Evolutionary conservation across 53 echinoderm and acorn worm species (phyloP).

Genomic region (Patiria pectinifera): DNA sequence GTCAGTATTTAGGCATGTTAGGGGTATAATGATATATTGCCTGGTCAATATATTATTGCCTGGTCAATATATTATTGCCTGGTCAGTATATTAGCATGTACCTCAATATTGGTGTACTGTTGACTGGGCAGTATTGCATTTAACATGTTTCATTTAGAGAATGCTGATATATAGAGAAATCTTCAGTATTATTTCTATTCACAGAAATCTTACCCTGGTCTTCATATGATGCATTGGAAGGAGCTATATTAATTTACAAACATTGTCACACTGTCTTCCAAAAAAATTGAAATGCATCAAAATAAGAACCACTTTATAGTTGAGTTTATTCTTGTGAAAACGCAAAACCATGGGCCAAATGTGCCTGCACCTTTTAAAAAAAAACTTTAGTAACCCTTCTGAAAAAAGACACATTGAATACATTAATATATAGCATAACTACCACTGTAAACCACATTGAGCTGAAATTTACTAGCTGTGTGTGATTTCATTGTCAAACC

Average conservation of each 20-base stretch:
- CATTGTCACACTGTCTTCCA: constrained; percentile 33
- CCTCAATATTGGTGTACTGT: not conserved
- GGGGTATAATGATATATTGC: not conserved
- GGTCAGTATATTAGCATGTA: not conserved
- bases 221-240: not conserved
- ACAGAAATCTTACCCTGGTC: not conserved
- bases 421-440: no score
- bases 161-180: not conserved
- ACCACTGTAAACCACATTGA: not conserved
- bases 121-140: not conserved
- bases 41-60: not conserved
- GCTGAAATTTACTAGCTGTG: no score
- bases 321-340: not conserved
- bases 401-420: no score
- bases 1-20: not conserved
- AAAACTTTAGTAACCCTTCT: no score
- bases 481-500: not conserved
- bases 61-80: no score
- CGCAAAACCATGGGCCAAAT: no score
- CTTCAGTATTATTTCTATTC: constrained; percentile 8
- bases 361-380: no score
- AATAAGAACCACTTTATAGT: not conserved
- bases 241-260: constrained; percentile 15
- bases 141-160: not conserved
- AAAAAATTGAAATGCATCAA: not conserved